Conservation (phyloP, 2,113 vertebrate genomes). For the Ciconia maguari region DNA sequence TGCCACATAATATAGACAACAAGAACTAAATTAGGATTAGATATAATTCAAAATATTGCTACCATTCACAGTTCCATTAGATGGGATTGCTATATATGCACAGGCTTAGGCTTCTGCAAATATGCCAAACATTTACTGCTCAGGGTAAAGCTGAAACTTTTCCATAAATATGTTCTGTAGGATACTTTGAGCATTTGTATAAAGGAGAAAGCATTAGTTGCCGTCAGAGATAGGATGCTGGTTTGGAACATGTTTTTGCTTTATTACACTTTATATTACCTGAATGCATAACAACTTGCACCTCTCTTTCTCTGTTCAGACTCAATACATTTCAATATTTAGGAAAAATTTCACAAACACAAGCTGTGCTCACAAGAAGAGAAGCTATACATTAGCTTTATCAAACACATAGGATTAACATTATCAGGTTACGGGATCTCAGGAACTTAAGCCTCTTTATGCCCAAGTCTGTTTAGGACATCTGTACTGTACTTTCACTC, state of each 20-base stretch:
- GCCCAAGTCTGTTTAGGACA: neutral
- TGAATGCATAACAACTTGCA: fast-evolving
- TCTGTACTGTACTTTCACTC: neutral
- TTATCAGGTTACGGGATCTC: neutral
- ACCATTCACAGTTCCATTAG: neutral
- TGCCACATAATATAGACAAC: neutral
- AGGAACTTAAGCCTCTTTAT: neutral
- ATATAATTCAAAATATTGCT: neutral
- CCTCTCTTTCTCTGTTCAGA: neutral
- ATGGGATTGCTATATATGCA: neutral
- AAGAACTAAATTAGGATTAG: neutral
- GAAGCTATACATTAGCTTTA: neutral
- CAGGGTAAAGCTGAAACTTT: neutral
- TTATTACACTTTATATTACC: neutral
- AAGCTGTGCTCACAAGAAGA: neutral
- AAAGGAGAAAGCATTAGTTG: neutral
- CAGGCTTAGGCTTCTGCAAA: neutral
- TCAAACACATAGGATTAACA: neutral
- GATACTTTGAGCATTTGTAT: neutral
- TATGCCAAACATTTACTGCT: neutral
- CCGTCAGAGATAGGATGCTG: neutral
- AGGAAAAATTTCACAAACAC: neutral
- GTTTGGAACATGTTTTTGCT: neutral
- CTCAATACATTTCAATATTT: neutral
- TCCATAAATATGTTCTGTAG: neutral